Conservation (phyloP, 2,888 invertebrate species). For the Tethea ocularis region DNA sequence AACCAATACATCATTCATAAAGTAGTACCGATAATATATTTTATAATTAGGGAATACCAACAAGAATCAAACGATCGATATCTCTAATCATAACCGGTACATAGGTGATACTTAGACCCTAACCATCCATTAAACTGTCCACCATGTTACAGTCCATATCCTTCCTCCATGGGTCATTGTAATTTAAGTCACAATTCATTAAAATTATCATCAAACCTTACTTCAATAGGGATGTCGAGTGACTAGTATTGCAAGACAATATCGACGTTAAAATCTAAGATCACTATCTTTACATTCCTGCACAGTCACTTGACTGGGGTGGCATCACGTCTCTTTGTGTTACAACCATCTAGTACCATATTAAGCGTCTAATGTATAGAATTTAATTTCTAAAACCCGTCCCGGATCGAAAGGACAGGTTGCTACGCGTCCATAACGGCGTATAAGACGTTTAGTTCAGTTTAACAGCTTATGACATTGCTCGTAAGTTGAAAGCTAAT, state of each 20-base stretch:
- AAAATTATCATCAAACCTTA: slow-evolving; percentile 78
- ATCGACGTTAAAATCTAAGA: slow-evolving; percentile 77
- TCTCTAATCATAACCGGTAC: neutral
- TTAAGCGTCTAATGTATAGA: slow-evolving; percentile 80
- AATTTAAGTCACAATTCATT: slow-evolving; percentile 83
- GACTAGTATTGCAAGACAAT: slow-evolving; percentile 72
- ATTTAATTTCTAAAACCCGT: slow-evolving; percentile 75
- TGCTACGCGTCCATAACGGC: slow-evolving; percentile 62
- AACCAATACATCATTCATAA: too few species aligned
- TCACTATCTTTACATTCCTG: slow-evolving; percentile 77
- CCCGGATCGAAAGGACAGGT: slow-evolving; percentile 63
- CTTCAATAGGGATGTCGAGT: slow-evolving; percentile 80
- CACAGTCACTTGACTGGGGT: slow-evolving; percentile 81
- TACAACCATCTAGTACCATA: slow-evolving; percentile 75
- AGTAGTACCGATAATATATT: neutral
- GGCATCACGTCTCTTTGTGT: slow-evolving; percentile 80
- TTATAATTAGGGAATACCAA: neutral
- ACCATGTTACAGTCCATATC: slow-evolving; percentile 53
- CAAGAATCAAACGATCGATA: neutral
- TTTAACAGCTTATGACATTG: slow-evolving; percentile 75
- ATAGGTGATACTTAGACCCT: neutral
- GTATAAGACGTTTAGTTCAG: slow-evolving; percentile 69
- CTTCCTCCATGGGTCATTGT: slow-evolving; percentile 75
- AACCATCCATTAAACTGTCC: slow-evolving; percentile 22
- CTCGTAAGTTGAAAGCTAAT: slow-evolving; percentile 82